phyloP scores from a whole-genome alignment of 2,113 vertebrate species.

The Larimichthys polyactis region DNA sequence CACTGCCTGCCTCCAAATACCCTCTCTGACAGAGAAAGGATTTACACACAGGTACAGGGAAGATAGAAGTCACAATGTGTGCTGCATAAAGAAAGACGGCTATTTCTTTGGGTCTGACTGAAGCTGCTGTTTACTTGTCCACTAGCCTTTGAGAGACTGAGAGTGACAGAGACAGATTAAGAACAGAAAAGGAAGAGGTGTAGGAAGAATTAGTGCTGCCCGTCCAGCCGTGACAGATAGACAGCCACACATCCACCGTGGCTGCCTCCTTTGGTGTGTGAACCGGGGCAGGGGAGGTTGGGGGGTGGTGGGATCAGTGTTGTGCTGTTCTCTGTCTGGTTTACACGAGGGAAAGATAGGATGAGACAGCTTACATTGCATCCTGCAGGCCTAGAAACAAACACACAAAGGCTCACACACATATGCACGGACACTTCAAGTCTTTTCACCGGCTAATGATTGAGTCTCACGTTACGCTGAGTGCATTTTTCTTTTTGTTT shows the following conservation, averaged over 20 bases:
- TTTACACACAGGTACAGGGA: constrained; percentile 57
- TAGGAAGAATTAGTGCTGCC: constrained; percentile 37
- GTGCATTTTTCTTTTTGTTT: constrained; percentile 42
- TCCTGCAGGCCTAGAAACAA: constrained; percentile 29
- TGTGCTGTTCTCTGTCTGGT: constrained; percentile 39
- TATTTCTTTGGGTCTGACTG: constrained; percentile 44
- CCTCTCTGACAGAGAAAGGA: constrained; percentile 42
- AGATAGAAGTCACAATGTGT: constrained; percentile 38
- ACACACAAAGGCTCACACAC: constrained; percentile 27
- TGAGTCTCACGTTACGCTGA: constrained; percentile 13
- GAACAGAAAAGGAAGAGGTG: constrained; percentile 23
- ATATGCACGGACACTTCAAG: constrained; percentile 55
- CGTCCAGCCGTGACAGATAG: constrained; percentile 44
- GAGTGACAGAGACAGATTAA: constrained; percentile 56
- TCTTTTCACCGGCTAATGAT: not conserved
- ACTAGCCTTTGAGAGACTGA: constrained; percentile 32
- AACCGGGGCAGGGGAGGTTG: not conserved
- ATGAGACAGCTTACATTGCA: constrained; percentile 27
- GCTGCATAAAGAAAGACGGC: constrained; percentile 46
- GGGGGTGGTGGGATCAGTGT: constrained; percentile 27
- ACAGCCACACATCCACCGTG: constrained; percentile 37
- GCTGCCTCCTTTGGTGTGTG: constrained; percentile 35
- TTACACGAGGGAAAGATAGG: constrained; percentile 25
- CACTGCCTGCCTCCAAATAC: constrained; percentile 45
- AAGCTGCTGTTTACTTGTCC: constrained; percentile 51